Percentiles rank a stretch among this genome's conserved stretches.
Conservation (phyloP, 2,113 vertebrate species). For the Pterocles orientalis region DNA sequence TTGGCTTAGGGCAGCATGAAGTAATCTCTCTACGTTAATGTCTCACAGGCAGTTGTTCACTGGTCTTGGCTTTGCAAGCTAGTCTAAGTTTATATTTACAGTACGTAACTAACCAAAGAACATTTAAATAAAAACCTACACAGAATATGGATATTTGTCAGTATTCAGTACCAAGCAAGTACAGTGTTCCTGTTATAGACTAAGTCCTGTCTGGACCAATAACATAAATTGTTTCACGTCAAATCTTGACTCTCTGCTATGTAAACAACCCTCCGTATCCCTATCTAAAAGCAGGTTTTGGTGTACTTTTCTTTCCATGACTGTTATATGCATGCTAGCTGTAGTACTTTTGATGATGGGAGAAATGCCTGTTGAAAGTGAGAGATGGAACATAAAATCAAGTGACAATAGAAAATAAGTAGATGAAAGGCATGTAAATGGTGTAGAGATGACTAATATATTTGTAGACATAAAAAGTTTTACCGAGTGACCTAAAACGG, state of each 20-base stretch:
- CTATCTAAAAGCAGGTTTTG: not conserved
- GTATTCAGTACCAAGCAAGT: not conserved
- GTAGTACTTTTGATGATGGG: not conserved
- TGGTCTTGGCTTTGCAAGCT: not conserved
- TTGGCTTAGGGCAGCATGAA: not conserved
- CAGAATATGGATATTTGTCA: not conserved
- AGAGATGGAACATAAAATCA: not conserved
- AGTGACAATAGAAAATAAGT: not conserved
- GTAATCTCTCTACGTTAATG: not conserved
- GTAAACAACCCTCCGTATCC: not conserved
- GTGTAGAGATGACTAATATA: not conserved
- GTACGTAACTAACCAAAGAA: not conserved
- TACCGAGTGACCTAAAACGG: not conserved
- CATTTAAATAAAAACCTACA: not conserved
- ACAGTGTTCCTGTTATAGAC: fast-evolving
- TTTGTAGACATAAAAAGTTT: not conserved
- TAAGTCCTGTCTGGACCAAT: not conserved
- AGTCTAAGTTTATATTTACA: not conserved
- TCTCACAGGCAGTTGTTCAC: not conserved
- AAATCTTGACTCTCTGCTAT: not conserved
- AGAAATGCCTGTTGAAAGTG: not conserved
- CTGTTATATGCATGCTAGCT: not conserved
- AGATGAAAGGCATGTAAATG: not conserved
- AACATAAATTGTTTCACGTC: not conserved
- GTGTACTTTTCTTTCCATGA: not conserved